Percentiles rank a stretch among this genome's conserved stretches.
Evolutionary conservation across 2,797 vertebrate species (phyloP).

Genomic region (Sorex maritimensis): DNA sequence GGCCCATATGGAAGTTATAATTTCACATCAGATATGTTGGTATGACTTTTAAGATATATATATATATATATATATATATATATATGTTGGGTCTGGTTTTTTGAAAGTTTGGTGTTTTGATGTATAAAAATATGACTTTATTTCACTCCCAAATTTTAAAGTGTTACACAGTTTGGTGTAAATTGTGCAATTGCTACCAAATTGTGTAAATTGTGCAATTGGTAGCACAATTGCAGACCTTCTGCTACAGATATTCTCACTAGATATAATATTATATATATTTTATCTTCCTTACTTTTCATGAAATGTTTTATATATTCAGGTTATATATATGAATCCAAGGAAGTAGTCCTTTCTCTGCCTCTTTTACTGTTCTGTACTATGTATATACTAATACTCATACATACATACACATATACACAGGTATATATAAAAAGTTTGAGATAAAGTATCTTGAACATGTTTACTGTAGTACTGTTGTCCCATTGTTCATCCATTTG

Average conservation of each 20-base stretch:
- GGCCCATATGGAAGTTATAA: not conserved
- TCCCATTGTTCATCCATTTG: no score
- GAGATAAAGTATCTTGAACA: not conserved
- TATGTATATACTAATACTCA: no score
- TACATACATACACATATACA: no score
- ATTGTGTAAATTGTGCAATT: no score
- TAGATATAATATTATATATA: not conserved
- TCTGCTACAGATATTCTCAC: not conserved
- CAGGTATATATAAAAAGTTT: not conserved
- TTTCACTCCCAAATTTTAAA: not conserved
- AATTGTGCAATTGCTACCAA: no score
- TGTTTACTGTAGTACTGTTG: not conserved
- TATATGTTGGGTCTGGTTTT: not conserved
- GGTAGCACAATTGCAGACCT: not conserved
- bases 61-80: fast-evolving
- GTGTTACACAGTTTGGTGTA: not conserved
- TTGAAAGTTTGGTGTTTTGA: not conserved
- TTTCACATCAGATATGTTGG: not conserved
- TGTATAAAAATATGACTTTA: not conserved
- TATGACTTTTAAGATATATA: not conserved
- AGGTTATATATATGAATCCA: not conserved
- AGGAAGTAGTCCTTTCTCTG: not conserved
- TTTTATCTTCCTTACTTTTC: no score
- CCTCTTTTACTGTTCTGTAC: not conserved
- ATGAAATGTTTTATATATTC: not conserved